Conservation (phyloP, 1,140 invertebrate species). For the Calliopsis andreniformis region DNA sequence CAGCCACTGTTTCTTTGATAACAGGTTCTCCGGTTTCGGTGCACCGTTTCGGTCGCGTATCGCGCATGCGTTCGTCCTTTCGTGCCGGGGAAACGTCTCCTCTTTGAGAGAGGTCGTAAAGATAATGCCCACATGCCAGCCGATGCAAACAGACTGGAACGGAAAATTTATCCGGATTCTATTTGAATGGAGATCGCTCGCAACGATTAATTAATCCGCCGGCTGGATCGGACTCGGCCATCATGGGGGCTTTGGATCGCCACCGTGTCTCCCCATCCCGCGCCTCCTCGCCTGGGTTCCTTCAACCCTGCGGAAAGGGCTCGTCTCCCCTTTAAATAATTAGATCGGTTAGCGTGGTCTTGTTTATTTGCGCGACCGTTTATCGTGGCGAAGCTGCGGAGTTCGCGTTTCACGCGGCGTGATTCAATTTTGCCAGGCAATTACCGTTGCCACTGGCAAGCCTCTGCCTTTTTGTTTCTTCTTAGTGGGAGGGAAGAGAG, state of each 20-base stretch:
- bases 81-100: constrained; percentile 46
- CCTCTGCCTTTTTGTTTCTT: not conserved
- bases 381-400: constrained; percentile 6
- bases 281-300: not conserved
- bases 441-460: not conserved
- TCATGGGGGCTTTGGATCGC: constrained; percentile 53
- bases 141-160: constrained; percentile 47
- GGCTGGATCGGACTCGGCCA: constrained; percentile 43
- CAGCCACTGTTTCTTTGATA: constrained; percentile 72
- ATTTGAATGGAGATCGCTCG: constrained; percentile 61
- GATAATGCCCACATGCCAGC: constrained; percentile 73
- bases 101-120: constrained; percentile 72
- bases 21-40: constrained; percentile 68
- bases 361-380: constrained; percentile 40
- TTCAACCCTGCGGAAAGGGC: not conserved
- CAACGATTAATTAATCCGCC: constrained; percentile 60
- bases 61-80: constrained; percentile 62
- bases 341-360: constrained; percentile 33
- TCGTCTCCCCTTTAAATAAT: constrained; percentile 16
- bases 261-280: not conserved
- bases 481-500: no score
- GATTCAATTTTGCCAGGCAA: constrained; percentile 26
- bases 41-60: constrained; percentile 45
- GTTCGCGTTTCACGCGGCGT: constrained; percentile 11
- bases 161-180: constrained; percentile 66